Evolutionary conservation across 2,797 vertebrate genomes (phyloP).

Genomic region (Botia kubotai): DNA sequence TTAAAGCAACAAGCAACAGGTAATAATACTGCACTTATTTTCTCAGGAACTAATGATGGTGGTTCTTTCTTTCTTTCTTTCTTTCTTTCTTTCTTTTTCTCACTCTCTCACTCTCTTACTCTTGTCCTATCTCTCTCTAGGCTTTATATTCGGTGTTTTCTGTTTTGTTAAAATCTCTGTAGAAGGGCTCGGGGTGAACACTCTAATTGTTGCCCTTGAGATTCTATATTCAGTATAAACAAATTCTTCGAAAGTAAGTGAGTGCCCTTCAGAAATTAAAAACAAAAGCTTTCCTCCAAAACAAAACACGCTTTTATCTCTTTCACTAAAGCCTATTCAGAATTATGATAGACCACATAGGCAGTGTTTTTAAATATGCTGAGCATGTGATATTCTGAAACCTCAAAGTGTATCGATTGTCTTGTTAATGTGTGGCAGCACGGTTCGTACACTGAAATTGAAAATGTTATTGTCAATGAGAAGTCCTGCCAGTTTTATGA

Average conservation of each 20-base stretch:
- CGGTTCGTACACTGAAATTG: slow-evolving; percentile 15
- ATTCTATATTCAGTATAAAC: slow-evolving; percentile 31
- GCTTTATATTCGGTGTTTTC: neutral
- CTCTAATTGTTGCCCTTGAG: slow-evolving; percentile 40
- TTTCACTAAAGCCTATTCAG: slow-evolving; percentile 17
- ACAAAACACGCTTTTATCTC: slow-evolving; percentile 52
- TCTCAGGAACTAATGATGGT: neutral
- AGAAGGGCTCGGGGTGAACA: too few relatives aligned
- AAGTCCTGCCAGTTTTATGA: slow-evolving; percentile 20
- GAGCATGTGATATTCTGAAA: slow-evolving; percentile 24
- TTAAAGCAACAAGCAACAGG: neutral
- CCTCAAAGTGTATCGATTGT: slow-evolving; percentile 36
- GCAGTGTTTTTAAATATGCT: slow-evolving; percentile 35
- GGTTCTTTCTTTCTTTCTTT: neutral
- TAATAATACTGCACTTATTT: slow-evolving; percentile 10
- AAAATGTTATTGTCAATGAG: slow-evolving; percentile 18
- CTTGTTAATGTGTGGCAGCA: slow-evolving; percentile 32
- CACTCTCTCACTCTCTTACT: too few relatives aligned
- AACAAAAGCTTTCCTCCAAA: slow-evolving; percentile 46
- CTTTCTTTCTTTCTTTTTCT: neutral
- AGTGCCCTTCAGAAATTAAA: slow-evolving; percentile 50
- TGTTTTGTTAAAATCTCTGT: neutral
- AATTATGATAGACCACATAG: slow-evolving; percentile 38
- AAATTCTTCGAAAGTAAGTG: slow-evolving; percentile 47
- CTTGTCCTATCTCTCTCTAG: too few relatives aligned